Conservation (phyloP, 30 jellyfish, hydroid and myxozoan species). For the Cassiopea andromeda region DNA sequence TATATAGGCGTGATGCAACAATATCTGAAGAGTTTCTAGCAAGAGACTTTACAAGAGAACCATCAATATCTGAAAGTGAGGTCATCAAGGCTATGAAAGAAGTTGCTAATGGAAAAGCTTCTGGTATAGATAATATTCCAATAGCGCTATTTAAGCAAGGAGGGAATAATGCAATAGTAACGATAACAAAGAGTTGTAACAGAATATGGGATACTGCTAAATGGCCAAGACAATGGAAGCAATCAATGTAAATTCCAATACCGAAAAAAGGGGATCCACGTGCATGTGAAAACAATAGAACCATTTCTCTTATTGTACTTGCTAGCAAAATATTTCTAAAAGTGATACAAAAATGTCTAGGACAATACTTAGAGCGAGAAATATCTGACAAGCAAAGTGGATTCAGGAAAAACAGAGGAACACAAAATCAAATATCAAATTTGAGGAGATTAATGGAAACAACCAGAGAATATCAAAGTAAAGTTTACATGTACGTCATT, state of each 20-base stretch:
- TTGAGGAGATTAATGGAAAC: constrained; percentile 25
- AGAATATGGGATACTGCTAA: constrained; percentile 32
- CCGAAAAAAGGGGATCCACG: too few relatives aligned
- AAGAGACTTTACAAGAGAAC: constrained; percentile 25
- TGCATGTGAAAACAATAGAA: too few relatives aligned
- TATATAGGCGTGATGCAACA: constrained; percentile 30
- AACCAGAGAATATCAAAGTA: constrained; percentile 29
- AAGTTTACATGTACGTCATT: constrained; percentile 4
- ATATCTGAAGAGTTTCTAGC: constrained; percentile 15
- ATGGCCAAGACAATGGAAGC: constrained; percentile 53
- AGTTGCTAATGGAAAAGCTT: constrained; percentile 36
- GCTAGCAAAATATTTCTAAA: too few relatives aligned
- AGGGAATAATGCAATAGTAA: constrained; percentile 37
- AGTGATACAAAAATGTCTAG: too few relatives aligned
- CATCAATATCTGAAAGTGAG: constrained; percentile 53
- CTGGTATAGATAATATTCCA: constrained; percentile 48
- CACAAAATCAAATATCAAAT: background rate
- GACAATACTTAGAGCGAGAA: background rate
- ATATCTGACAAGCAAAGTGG: constrained; percentile 1
- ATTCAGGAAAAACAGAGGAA: constrained; percentile 49
- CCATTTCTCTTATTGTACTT: too few relatives aligned
- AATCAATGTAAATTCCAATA: constrained; percentile 22
- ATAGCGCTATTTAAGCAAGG: constrained; percentile 24
- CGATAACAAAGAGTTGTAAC: constrained; percentile 40
- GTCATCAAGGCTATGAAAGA: constrained; percentile 40